Percentiles rank a stretch among this genome's conserved stretches.
phyloP scores from a whole-genome alignment of 2,113 vertebrate species.

The Grallaria varia region DNA sequence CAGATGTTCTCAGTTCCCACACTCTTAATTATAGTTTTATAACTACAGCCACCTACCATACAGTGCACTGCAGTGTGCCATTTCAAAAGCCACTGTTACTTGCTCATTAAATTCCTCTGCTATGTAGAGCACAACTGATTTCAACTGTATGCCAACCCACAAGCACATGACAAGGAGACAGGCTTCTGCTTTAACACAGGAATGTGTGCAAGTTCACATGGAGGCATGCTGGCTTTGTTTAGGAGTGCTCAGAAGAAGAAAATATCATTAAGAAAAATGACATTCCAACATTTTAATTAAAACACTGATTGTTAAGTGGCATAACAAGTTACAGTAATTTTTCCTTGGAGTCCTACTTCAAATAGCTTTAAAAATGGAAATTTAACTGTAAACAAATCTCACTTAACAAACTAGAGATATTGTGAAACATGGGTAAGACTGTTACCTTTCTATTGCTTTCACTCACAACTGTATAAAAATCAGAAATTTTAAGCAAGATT shows the following conservation, averaged over 20 bases:
- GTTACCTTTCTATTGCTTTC: not conserved
- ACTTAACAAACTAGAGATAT: not conserved
- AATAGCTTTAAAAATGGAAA: not conserved
- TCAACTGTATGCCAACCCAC: not conserved
- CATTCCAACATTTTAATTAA: not conserved
- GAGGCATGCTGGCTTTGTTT: not conserved
- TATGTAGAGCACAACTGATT: not conserved
- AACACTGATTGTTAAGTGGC: not conserved
- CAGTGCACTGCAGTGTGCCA: not conserved
- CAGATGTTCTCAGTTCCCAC: constrained; percentile 26
- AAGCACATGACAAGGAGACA: not conserved
- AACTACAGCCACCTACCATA: not conserved
- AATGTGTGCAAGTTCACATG: not conserved
- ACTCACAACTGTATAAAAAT: not conserved
- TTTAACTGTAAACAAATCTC: not conserved
- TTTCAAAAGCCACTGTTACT: not conserved
- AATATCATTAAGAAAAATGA: not conserved
- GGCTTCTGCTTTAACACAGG: not conserved
- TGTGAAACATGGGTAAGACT: not conserved
- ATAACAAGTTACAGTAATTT: not conserved
- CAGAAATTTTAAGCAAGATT: not conserved
- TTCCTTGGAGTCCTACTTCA: not conserved
- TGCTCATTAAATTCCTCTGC: not conserved
- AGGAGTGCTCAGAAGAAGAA: not conserved
- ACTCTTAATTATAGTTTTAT: not conserved